Evolutionary conservation across 2,113 vertebrate genomes (phyloP).

Genomic region (Eupsittula cactorum): DNA sequence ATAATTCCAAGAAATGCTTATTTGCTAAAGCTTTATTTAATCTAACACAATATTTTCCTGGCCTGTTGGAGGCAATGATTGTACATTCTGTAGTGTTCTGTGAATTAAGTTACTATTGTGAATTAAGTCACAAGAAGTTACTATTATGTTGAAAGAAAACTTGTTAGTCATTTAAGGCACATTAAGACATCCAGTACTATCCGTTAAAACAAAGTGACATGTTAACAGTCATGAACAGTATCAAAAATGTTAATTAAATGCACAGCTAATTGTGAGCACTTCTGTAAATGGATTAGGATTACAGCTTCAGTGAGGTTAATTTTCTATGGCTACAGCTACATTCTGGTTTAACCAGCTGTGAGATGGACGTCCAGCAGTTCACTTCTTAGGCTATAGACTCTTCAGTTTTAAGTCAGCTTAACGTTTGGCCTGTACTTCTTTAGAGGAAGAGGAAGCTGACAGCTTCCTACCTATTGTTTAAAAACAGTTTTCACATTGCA

Average conservation of each 20-base stretch:
- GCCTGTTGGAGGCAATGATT: not conserved
- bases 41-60: not conserved
- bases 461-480: constrained; percentile 13
- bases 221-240: not conserved
- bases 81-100: not conserved
- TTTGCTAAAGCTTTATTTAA: not conserved
- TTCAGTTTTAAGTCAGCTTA: not conserved
- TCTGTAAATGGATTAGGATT: not conserved
- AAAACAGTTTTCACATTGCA: not conserved
- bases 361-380: not conserved
- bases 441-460: constrained; percentile 19
- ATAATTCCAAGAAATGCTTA: not conserved
- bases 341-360: not conserved
- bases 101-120: not conserved
- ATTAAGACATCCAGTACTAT: not conserved
- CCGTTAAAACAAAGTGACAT: not conserved
- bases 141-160: not conserved
- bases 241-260: not conserved
- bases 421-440: not conserved
- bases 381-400: not conserved
- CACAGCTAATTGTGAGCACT: not conserved
- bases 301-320: not conserved
- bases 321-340: not conserved
- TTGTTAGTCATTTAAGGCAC: not conserved
- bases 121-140: not conserved